These are phyloP conservation scores for Chironomus striatipennis DNA, from an alignment of 1,140 invertebrate genomes.

Conservation along the genomic window DNA sequence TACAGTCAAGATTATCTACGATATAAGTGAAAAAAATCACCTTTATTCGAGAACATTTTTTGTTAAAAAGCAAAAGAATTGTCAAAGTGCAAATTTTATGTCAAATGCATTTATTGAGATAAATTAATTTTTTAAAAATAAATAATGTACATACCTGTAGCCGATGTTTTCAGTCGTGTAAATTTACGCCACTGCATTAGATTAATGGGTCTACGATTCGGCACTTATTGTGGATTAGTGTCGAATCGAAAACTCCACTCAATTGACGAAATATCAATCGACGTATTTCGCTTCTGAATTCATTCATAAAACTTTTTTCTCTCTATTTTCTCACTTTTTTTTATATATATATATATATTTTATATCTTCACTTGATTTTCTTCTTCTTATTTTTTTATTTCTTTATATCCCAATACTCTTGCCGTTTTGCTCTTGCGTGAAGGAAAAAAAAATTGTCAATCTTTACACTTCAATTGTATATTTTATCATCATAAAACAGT, in stretches of 20 bases:
- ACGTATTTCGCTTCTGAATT: conserved; percentile 1
- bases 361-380: background rate
- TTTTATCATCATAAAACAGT: too few species aligned
- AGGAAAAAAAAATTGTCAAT: background rate
- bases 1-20: too few species aligned
- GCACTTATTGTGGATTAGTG: conserved; percentile 30
- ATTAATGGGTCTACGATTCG: conserved; percentile 36
- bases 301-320: background rate
- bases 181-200: conserved; percentile 66
- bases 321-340: background rate
- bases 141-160: conserved; percentile 36
- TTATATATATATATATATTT: background rate
- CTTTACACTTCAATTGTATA: too few species aligned
- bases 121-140: too few species aligned
- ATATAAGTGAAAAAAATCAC: too few species aligned
- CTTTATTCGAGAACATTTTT: too few species aligned
- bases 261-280: conserved; percentile 1
- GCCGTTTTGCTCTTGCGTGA: background rate
- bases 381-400: conserved; percentile 7
- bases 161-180: conserved; percentile 60
- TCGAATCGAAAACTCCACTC: conserved; percentile 26
- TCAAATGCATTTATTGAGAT: too few species aligned
- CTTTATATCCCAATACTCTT: too few species aligned
- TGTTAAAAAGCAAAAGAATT: too few species aligned
- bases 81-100: too few species aligned